phyloP scores from a whole-genome alignment of 2,797 vertebrate genomes.

The Anguilla obscura region DNA sequence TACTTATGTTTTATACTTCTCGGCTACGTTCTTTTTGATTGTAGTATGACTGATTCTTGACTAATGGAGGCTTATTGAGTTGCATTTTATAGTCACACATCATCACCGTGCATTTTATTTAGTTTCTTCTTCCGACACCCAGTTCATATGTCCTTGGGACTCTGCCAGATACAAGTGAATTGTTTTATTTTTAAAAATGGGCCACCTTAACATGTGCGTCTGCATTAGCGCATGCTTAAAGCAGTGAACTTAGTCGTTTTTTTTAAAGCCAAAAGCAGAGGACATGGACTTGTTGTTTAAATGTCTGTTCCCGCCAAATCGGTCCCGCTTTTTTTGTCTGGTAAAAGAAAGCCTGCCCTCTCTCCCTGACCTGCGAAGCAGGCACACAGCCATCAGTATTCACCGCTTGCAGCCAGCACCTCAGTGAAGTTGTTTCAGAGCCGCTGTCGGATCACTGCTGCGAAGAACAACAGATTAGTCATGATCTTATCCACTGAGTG shows the following conservation, averaged over 20 bases:
- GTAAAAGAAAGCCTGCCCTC: slow-evolving; percentile 4
- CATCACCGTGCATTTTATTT: not conserved
- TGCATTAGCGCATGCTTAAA: not conserved
- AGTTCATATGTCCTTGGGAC: not conserved
- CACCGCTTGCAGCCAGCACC: slow-evolving; percentile 41
- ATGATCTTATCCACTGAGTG: slow-evolving; percentile 80
- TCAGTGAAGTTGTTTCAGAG: slow-evolving; percentile 74
- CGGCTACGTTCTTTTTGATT: not conserved
- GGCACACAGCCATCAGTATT: slow-evolving; percentile 50
- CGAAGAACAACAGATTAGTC: slow-evolving; percentile 78
- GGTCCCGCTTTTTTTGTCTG: slow-evolving; percentile 21
- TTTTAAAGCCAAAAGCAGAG: not conserved
- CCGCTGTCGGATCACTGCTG: slow-evolving; percentile 66
- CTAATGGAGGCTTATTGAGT: not conserved
- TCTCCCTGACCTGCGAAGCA: slow-evolving; percentile 11
- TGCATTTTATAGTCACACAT: not conserved
- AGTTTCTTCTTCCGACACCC: not conserved
- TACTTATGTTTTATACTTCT: not conserved
- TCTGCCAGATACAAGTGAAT: not conserved
- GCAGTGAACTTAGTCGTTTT: not conserved
- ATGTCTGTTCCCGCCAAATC: not conserved
- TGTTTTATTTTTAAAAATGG: not conserved
- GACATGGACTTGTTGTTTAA: not conserved
- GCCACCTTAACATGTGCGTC: not conserved
- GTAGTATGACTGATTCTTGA: not conserved